Conservation (phyloP, 2,888 invertebrate species). For the Electrophaes corylata region DNA sequence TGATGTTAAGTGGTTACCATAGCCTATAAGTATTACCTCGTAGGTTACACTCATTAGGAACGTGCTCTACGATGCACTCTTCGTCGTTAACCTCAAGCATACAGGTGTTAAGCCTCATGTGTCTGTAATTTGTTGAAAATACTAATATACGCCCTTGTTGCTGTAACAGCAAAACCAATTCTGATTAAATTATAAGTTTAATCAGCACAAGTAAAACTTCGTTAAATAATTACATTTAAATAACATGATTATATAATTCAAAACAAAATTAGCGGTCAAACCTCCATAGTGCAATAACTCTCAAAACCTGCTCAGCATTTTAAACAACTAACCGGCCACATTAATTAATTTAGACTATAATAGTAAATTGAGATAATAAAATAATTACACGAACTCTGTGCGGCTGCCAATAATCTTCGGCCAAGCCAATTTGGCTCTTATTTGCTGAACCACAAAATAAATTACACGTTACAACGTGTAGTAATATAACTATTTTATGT, state of each 20-base stretch:
- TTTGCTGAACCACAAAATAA: conserved; percentile 16
- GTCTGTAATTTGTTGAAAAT: too few relatives aligned
- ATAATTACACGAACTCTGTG: conserved; percentile 18
- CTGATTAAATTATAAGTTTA: too few relatives aligned
- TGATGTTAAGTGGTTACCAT: too few relatives aligned
- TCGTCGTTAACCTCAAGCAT: too few relatives aligned
- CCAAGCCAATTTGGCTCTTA: conserved; percentile 33
- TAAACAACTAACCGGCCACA: not conserved
- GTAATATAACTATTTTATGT: not conserved
- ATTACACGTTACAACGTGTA: not conserved
- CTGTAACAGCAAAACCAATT: too few relatives aligned
- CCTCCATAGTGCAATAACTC: not conserved
- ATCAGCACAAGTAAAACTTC: not conserved
- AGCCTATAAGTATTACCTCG: too few relatives aligned
- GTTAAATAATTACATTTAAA: not conserved
- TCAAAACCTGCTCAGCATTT: not conserved
- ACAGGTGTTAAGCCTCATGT: too few relatives aligned
- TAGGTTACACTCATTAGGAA: too few relatives aligned
- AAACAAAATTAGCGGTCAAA: not conserved
- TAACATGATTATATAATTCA: not conserved
- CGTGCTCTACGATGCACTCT: too few relatives aligned
- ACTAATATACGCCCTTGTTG: too few relatives aligned
- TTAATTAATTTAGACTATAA: conserved; percentile 2
- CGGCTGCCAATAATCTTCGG: conserved; percentile 32
- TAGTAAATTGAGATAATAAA: conserved; percentile 15